Evolutionary conservation across 2,113 vertebrate species (phyloP), one percentile per base, ranked within the genome.

Genomic region (Calypte anna): DNA sequence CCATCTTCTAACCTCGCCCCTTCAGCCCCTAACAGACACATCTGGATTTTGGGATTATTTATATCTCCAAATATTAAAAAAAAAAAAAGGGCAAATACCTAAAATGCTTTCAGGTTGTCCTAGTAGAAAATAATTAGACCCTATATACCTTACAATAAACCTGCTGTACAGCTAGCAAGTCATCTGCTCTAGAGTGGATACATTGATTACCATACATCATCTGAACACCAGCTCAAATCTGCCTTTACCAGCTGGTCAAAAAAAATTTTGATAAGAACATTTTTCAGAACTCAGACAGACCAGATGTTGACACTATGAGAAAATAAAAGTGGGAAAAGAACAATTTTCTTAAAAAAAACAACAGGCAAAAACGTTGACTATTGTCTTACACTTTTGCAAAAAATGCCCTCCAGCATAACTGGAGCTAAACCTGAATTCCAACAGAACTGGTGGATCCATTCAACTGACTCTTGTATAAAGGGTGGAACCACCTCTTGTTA

Each of bases 91-190:
- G 63, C 24, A 91, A 91, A 96, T 58, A 90, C 57, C 70, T 89
- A 80, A 95, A 93, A 90, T 83, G 74, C 82, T 88, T 94, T 33
- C 38, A 94, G 77, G 62, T 94, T 16, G 23, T 51, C 58, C 91
- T 92, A 73, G 94, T 64, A 93, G 46, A 91, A 93, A 96, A 95
- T 77, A 91, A 72, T 92, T 73, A 72, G 62, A 95, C 63, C 59
- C 88, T 59, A 36, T 19, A 70, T 28, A 17, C 77, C 58, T 91
- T 44, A 84, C 54, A 82, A 82, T 61, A 94, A 94, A 91, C 69
- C 78, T 20, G 70, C 21, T 31, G 40, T 85, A 73, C 38, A 89
- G 87, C 57, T 69, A 91, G n/a, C 46, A 75, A 95, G 70, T 62
- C 83, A 82, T 33, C 82, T n/a, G 7, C 3, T 14, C 67, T n/a